Conservation (phyloP, 1,140 invertebrate genomes). For the Diabrotica undecimpunctata region DNA sequence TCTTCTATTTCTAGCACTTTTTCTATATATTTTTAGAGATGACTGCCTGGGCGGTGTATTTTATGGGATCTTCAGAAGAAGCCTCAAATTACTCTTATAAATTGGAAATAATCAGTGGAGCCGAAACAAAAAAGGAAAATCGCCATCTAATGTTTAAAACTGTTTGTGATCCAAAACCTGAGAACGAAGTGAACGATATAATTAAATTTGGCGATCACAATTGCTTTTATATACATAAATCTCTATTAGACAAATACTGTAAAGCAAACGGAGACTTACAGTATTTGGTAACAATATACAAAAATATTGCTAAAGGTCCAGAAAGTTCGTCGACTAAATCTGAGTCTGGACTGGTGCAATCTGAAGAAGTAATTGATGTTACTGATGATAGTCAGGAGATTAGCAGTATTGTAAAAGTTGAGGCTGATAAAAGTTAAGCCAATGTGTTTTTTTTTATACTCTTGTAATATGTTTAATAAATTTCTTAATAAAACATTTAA, state of each 20-base stretch:
- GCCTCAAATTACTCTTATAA: not conserved
- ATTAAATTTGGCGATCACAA: not conserved
- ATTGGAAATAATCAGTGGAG: not conserved
- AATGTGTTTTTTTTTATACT: too few species aligned
- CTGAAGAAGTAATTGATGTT: too few species aligned
- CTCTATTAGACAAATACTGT: conserved; percentile 1
- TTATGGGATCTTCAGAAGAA: not conserved
- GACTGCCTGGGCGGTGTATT: conserved; percentile 5
- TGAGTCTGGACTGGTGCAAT: too few species aligned
- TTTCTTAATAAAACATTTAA: too few species aligned
- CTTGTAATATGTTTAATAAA: too few species aligned
- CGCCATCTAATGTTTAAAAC: not conserved
- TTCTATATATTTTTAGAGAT: not conserved
- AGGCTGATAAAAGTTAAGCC: too few species aligned
- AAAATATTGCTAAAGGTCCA: too few species aligned
- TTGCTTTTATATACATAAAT: conserved; percentile 9
- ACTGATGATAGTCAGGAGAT: too few species aligned
- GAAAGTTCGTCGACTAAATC: too few species aligned
- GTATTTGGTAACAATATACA: conserved; percentile 3
- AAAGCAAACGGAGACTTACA: not conserved
- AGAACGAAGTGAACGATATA: not conserved
- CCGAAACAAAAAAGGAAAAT: not conserved
- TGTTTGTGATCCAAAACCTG: not conserved
- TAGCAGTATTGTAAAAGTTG: too few species aligned
- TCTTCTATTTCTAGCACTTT: not conserved